These are phyloP conservation scores for Pseudobourletiella spinata DNA, from an alignment of 1,140 invertebrate genomes.

Conservation along the genomic window DNA sequence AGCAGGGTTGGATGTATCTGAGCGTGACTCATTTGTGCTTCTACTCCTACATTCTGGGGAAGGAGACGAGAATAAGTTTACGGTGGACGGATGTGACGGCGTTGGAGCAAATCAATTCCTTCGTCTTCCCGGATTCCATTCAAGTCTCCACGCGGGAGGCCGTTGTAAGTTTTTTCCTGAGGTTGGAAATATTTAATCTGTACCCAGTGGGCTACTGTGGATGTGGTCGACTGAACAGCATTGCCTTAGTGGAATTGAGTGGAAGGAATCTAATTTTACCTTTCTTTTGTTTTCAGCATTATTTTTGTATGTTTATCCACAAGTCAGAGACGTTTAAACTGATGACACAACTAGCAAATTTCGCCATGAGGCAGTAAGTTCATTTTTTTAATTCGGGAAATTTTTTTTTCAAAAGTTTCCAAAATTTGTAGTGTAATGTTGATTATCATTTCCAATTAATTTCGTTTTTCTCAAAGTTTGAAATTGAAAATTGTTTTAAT, in stretches of 20 bases:
- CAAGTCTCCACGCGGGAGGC: slow-evolving; percentile 71
- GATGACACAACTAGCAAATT: slow-evolving; percentile 91
- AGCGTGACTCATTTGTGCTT: slow-evolving; percentile 94
- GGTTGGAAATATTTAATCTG: no score
- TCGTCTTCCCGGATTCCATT: slow-evolving; percentile 76
- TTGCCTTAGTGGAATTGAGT: no score
- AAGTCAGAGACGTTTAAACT: slow-evolving; percentile 80
- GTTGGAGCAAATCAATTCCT: slow-evolving; percentile 62
- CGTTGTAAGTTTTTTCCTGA: slow-evolving; percentile 46
- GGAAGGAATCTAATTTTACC: no score
- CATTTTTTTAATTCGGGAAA: background rate
- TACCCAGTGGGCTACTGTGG: no score
- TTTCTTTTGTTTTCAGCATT: slow-evolving; percentile 51
- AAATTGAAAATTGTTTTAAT: slow-evolving; percentile 18
- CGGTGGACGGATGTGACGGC: slow-evolving; percentile 71
- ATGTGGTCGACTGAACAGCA: no score
- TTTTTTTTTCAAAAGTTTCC: background rate
- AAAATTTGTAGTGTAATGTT: no score
- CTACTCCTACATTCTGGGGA: slow-evolving; percentile 86
- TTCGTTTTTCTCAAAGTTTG: background rate
- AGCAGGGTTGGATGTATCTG: slow-evolving; percentile 92
- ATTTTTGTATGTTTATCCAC: slow-evolving; percentile 82
- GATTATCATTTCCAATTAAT: no score
- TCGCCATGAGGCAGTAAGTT: slow-evolving; percentile 85
- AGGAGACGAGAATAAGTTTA: slow-evolving; percentile 77